A percentile compares a stretch with the other conserved stretches of the same genome.
These are phyloP conservation scores for Mallotus villosus DNA, from an alignment of 2,797 vertebrate species.

Conservation along the genomic window DNA sequence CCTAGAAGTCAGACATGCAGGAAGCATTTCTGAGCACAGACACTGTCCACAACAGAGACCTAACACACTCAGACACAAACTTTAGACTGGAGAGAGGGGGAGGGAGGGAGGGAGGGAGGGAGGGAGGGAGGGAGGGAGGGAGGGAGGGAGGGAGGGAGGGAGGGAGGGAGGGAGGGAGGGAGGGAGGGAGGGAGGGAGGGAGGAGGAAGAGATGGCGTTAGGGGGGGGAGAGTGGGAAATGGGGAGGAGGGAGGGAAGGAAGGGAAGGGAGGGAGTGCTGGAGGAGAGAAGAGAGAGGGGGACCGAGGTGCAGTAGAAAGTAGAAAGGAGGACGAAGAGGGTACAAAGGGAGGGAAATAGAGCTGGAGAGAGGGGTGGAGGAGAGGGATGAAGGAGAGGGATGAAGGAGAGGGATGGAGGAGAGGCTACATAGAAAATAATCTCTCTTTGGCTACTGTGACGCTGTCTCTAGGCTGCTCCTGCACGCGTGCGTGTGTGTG, in stretches of 20 bases:
- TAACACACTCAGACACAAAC: too few species aligned
- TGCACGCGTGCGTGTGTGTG: not conserved
- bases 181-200: not conserved
- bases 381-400: conserved; percentile 1
- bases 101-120: not conserved
- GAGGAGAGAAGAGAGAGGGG: not conserved
- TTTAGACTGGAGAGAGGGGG: too few species aligned
- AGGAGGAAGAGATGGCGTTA: not conserved
- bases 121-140: conserved; percentile 1
- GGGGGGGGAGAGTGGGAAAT: not conserved
- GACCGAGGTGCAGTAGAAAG: too few species aligned
- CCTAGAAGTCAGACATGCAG: too few species aligned
- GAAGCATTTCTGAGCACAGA: too few species aligned
- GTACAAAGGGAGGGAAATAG: too few species aligned
- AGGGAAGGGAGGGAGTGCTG: conserved; percentile 9
- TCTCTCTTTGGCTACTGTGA: conserved; percentile 47
- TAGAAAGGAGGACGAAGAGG: too few species aligned
- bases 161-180: not conserved
- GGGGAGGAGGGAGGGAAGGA: conserved; percentile 6
- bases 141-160: conserved; percentile 4
- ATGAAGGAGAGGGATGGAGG: conserved; percentile 10
- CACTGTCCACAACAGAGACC: too few species aligned
- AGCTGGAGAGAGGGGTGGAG: not conserved
- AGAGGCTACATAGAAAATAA: conserved; percentile 48
- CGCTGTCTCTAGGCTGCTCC: conserved; percentile 43